Conservation (phyloP, 2,888 invertebrate genomes). For the Colletes collaris region DNA sequence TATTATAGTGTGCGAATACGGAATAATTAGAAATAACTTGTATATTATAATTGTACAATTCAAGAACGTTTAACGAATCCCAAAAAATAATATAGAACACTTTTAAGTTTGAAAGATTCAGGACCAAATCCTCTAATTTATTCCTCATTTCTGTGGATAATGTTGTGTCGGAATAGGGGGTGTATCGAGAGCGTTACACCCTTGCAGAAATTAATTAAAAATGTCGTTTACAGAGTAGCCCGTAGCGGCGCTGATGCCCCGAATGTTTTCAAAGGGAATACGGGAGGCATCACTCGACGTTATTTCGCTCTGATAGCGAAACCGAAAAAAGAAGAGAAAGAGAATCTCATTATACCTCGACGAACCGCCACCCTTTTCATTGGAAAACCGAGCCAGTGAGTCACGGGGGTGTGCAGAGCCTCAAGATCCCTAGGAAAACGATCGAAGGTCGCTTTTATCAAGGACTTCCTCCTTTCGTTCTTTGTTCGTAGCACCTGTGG, state of each 20-base stretch:
- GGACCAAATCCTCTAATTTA: too few relatives aligned
- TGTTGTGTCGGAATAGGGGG: too few relatives aligned
- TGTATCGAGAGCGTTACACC: too few relatives aligned
- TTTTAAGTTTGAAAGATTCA: too few relatives aligned
- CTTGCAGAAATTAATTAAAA: conserved; percentile 28
- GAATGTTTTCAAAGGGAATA: conserved; percentile 25
- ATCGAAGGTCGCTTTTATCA: conserved; percentile 9
- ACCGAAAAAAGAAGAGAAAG: neutral
- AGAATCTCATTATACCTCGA: conserved; percentile 24
- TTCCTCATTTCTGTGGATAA: too few relatives aligned
- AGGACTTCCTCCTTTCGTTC: neutral
- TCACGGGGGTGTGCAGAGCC: too few relatives aligned
- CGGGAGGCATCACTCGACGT: neutral
- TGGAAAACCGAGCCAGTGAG: neutral
- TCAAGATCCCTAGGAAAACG: neutral
- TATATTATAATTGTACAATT: too few relatives aligned
- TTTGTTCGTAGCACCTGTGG: neutral
- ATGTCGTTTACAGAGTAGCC: neutral
- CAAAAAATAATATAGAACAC: too few relatives aligned
- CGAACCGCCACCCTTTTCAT: conserved; percentile 12
- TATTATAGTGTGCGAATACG: too few relatives aligned
- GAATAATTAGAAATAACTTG: too few relatives aligned
- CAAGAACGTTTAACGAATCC: too few relatives aligned
- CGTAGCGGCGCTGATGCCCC: neutral
- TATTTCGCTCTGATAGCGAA: neutral